A percentile compares a stretch with the other conserved stretches of the same genome.
These are phyloP conservation scores for Polia nebulosa DNA, from an alignment of 2,888 invertebrate species.

Conservation along the genomic window DNA sequence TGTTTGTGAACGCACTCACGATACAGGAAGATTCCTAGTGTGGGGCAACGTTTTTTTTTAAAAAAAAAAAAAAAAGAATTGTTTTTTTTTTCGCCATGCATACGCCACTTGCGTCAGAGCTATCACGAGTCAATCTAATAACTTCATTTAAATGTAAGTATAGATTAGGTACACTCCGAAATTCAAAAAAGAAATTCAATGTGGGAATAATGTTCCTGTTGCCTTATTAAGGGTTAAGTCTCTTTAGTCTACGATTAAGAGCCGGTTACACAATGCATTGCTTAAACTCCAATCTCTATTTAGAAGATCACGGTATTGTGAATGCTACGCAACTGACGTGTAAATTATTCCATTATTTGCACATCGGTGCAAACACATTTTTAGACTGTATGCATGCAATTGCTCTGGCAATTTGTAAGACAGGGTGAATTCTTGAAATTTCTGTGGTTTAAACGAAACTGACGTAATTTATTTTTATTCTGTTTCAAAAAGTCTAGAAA, in stretches of 20 bases:
- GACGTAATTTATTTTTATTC: no score
- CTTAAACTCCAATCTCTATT: conserved; percentile 10
- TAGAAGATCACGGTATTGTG: conserved; percentile 7
- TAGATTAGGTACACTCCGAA: no score
- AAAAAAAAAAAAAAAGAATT: no score
- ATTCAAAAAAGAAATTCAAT: no score
- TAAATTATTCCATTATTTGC: neutral
- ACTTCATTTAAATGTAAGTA: no score
- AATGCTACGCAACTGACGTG: neutral
- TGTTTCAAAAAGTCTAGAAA: no score
- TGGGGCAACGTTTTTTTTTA: no score
- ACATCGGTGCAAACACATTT: neutral
- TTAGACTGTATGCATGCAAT: neutral
- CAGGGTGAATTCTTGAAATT: neutral
- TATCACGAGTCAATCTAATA: no score
- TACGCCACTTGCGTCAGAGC: neutral
- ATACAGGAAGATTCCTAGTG: no score
- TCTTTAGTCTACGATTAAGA: conserved; percentile 7
- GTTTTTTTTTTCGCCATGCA: neutral
- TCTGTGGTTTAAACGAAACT: neutral
- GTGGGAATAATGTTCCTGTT: no score
- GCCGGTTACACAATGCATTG: conserved; percentile 18
- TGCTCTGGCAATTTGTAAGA: neutral
- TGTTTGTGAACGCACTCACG: no score
- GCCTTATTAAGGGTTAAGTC: no score